Evolutionary conservation across 2,888 invertebrate genomes (phyloP).

Genomic region (Calameuta pallipes): DNA sequence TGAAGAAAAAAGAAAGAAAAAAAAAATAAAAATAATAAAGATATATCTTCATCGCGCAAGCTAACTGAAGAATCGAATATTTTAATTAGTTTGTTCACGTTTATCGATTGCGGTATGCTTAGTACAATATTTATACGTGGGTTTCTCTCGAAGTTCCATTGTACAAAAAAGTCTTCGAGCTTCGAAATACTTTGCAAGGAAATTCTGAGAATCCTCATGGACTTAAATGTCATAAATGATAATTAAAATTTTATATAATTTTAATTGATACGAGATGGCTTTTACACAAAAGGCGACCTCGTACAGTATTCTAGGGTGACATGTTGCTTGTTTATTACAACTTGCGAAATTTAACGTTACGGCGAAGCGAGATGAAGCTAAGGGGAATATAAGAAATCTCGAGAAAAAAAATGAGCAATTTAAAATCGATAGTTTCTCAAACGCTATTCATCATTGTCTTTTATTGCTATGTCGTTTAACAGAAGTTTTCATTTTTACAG

Average conservation of each 20-base stretch:
- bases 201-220: not conserved
- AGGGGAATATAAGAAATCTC: not conserved
- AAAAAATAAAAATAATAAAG: not conserved
- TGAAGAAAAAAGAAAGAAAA: constrained; percentile 5
- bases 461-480: not conserved
- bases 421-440: not conserved
- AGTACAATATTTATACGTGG: no score
- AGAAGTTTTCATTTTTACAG: constrained; percentile 12
- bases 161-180: not conserved
- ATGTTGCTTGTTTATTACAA: not conserved
- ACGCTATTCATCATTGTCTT: not conserved
- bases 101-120: not conserved
- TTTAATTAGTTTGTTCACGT: not conserved
- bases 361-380: not conserved
- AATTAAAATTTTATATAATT: constrained; percentile 10
- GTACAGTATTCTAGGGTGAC: constrained; percentile 15
- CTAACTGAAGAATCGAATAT: not conserved
- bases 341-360: not conserved
- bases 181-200: not conserved
- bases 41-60: not conserved
- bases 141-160: not conserved
- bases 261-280: constrained; percentile 14
- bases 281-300: constrained; percentile 1
- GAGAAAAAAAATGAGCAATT: not conserved
- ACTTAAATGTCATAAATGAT: not conserved